Evolutionary conservation across 2,113 vertebrate genomes (phyloP).

Genomic region (Anarrhichthys ocellatus): DNA sequence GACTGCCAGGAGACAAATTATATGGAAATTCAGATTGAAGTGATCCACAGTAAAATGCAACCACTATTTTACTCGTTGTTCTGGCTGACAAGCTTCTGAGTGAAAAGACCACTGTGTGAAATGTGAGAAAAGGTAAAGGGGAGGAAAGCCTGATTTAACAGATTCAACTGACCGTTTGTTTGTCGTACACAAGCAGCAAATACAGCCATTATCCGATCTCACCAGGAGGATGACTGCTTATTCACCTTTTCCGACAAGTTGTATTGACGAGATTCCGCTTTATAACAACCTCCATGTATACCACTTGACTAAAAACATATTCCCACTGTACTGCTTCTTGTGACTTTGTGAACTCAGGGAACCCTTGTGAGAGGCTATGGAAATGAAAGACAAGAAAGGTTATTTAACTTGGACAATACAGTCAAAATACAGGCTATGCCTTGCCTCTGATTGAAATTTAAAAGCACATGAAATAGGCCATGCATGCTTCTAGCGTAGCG

Average conservation of each 20-base stretch:
- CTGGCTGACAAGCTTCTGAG: background rate
- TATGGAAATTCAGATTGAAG: background rate
- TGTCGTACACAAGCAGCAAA: background rate
- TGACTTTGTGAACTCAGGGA: constrained; percentile 14
- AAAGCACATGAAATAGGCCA: constrained; percentile 30
- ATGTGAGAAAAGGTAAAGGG: background rate
- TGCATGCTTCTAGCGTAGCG: constrained; percentile 31
- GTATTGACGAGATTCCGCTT: background rate
- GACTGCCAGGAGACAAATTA: background rate
- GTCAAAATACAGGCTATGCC: constrained; percentile 23
- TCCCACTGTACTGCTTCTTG: background rate
- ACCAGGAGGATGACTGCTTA: background rate
- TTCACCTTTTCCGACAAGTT: background rate
- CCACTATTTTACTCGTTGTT: background rate
- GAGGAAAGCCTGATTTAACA: constrained; percentile 10
- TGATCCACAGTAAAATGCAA: background rate
- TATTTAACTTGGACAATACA: constrained; percentile 4
- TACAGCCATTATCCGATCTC: background rate
- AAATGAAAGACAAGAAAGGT: constrained; percentile 7
- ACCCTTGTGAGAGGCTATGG: background rate
- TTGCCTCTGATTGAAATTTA: constrained; percentile 20
- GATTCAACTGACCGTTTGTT: background rate
- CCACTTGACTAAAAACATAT: constrained; percentile 1
- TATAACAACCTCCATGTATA: background rate
- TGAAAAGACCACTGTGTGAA: background rate